Percentiles rank a stretch among this genome's conserved stretches.
Conservation (phyloP, 2,797 vertebrate genomes). For the Hafferia zeledoni region DNA sequence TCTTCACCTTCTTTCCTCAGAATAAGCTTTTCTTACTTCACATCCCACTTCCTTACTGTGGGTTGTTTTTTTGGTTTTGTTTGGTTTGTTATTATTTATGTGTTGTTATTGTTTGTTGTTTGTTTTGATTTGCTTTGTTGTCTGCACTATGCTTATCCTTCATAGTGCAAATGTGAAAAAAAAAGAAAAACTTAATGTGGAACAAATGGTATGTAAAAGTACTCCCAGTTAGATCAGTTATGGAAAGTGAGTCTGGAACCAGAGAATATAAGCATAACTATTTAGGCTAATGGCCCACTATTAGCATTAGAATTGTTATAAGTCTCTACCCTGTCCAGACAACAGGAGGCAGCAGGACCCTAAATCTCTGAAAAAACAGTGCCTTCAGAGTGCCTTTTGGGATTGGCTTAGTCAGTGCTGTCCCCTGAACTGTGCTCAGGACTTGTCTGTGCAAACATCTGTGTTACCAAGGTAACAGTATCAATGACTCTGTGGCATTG, state of each 20-base stretch:
- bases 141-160: neutral
- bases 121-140: neutral
- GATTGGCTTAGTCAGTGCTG: neutral
- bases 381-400: neutral
- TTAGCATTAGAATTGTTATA: neutral
- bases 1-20: neutral
- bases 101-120: neutral
- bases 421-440: neutral
- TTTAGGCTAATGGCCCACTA: neutral
- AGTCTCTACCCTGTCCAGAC: neutral
- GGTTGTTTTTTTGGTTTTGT: accelerated
- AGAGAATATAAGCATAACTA: neutral
- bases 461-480: neutral
- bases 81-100: neutral
- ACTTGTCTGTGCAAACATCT: neutral
- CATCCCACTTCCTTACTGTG: neutral
- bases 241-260: neutral
- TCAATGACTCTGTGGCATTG: neutral
- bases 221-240: neutral
- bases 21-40: neutral
- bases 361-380: neutral
- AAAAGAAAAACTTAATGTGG: neutral
- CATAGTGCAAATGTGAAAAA: neutral
- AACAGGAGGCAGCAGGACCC: neutral
- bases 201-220: neutral